Evolutionary conservation across 2,888 invertebrate species (phyloP).

Genomic region (Zaprionus lineosus): DNA sequence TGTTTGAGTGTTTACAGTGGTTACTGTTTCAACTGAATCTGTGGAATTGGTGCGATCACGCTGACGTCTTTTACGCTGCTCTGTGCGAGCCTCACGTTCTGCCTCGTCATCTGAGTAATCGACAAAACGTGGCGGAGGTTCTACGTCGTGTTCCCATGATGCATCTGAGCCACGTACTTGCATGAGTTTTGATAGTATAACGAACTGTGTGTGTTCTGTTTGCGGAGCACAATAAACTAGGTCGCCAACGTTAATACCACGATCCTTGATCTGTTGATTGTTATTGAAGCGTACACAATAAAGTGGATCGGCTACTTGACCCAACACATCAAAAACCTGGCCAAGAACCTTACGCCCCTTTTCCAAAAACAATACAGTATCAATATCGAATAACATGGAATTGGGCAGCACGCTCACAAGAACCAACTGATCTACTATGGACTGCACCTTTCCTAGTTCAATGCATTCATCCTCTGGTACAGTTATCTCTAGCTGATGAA

Average conservation of each 20-base stretch:
- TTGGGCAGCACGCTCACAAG: conserved; percentile 87
- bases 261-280: conserved; percentile 87
- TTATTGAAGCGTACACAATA: conserved; percentile 96
- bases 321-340: conserved; percentile 95
- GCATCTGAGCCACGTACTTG: conserved; percentile 94
- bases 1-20: conserved; percentile 28
- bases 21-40: conserved; percentile 49
- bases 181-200: conserved; percentile 88
- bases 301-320: conserved; percentile 91
- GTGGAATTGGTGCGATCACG: conserved; percentile 60
- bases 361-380: conserved; percentile 93
- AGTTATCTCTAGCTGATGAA: conserved; percentile 90
- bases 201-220: conserved; percentile 89
- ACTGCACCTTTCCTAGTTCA: conserved; percentile 88
- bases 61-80: conserved; percentile 77
- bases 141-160: conserved; percentile 92
- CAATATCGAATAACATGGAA: conserved; percentile 91
- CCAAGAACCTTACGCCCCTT: conserved; percentile 88
- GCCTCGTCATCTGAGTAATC: conserved; percentile 96
- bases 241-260: conserved; percentile 87
- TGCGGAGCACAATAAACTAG: conserved; percentile 93
- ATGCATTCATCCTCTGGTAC: conserved; percentile 90
- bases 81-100: conserved; percentile 85
- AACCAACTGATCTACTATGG: conserved; percentile 89
- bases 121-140: conserved; percentile 88